These are phyloP conservation scores for Leptosomus discolor DNA, from an alignment of 2,113 vertebrate species.

Conservation along the genomic window DNA sequence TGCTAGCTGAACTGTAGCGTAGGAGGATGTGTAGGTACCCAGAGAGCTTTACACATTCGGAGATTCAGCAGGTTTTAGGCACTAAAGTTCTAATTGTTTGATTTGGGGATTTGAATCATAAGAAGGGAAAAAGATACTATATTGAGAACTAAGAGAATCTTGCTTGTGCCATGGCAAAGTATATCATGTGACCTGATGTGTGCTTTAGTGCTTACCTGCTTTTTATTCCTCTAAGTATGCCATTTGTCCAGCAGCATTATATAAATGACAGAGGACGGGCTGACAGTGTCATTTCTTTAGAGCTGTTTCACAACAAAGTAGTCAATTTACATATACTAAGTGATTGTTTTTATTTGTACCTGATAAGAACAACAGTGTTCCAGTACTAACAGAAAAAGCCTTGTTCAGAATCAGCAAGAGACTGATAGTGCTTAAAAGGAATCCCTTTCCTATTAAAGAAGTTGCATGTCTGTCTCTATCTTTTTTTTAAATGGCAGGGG, in stretches of 20 bases:
- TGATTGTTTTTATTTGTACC: background rate
- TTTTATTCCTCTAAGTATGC: background rate
- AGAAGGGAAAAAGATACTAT: background rate
- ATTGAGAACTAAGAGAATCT: background rate
- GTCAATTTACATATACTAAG: background rate
- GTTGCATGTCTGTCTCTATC: background rate
- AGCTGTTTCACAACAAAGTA: background rate
- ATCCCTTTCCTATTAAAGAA: background rate
- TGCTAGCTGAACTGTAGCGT: background rate
- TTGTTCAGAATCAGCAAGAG: background rate
- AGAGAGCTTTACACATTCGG: background rate
- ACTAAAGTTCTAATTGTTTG: background rate
- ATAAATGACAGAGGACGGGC: background rate
- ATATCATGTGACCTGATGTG: accelerated
- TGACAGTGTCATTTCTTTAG: background rate
- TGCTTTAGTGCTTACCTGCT: background rate
- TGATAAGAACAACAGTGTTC: background rate
- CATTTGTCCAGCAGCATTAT: background rate
- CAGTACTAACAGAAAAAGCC: background rate
- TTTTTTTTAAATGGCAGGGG: constrained; percentile 76
- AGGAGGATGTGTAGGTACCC: background rate
- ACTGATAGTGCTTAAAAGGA: background rate
- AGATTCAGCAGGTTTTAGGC: background rate
- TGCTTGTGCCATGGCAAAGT: background rate
- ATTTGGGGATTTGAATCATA: background rate